These are phyloP conservation scores for Callyntrura sp. DNA, from an alignment of 2,888 invertebrate genomes.

Conservation along the genomic window DNA sequence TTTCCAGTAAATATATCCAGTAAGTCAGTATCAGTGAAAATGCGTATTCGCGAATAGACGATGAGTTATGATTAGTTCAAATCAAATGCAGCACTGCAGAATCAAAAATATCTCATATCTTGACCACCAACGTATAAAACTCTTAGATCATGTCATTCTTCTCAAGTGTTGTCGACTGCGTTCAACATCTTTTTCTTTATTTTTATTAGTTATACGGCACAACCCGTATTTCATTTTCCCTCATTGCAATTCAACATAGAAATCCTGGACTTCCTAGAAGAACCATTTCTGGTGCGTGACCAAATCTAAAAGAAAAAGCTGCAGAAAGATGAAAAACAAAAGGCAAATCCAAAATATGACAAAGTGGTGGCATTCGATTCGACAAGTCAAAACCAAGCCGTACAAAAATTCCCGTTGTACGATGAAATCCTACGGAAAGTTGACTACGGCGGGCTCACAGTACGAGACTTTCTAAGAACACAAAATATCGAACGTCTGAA, in stretches of 20 bases:
- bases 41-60: too few relatives aligned
- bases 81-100: too few relatives aligned
- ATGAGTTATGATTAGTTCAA: too few relatives aligned
- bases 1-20: too few relatives aligned
- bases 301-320: slow-evolving; percentile 35
- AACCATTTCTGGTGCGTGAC: slow-evolving; percentile 63
- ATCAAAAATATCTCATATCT: too few relatives aligned
- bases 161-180: too few relatives aligned
- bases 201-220: slow-evolving; percentile 22
- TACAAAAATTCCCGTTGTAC: slow-evolving; percentile 16
- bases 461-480: too few relatives aligned
- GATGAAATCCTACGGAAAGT: slow-evolving; percentile 24
- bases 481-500: neutral
- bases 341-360: slow-evolving; percentile 37
- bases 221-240: slow-evolving; percentile 9
- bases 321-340: neutral
- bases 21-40: too few relatives aligned
- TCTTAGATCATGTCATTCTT: too few relatives aligned
- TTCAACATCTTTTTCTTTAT: too few relatives aligned
- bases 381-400: slow-evolving; percentile 26
- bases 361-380: neutral
- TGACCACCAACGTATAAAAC: too few relatives aligned
- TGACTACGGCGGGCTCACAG: too few relatives aligned
- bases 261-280: slow-evolving; percentile 41
- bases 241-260: slow-evolving; percentile 25